These are phyloP conservation scores for Trichonephila inaurata DNA, from an alignment of 1,140 invertebrate genomes.

Conservation along the genomic window DNA sequence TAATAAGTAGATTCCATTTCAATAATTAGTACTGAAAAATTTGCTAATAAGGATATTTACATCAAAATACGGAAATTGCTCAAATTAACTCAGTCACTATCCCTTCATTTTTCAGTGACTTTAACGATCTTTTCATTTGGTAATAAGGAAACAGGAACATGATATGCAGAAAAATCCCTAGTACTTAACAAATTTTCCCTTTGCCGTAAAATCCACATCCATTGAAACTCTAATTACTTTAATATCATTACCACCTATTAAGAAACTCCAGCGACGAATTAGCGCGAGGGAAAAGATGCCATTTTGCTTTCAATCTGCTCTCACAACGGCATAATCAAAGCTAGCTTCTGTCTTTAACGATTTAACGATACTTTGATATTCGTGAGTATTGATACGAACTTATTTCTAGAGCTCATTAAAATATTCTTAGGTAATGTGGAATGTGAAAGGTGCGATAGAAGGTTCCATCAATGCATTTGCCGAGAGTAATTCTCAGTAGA, in stretches of 20 bases:
- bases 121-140: not conserved
- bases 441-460: not conserved
- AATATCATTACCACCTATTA: not conserved
- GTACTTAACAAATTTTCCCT: not conserved
- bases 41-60: not conserved
- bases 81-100: not conserved
- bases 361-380: not conserved
- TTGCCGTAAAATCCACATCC: not conserved
- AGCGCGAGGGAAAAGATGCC: not conserved
- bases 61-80: not conserved
- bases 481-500: not conserved
- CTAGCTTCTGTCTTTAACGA: not conserved
- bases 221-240: not conserved
- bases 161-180: not conserved
- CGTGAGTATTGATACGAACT: not conserved
- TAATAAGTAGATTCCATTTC: not conserved
- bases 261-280: not conserved
- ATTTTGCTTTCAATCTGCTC: not conserved
- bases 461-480: not conserved
- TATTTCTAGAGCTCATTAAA: not conserved
- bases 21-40: not conserved
- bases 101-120: not conserved
- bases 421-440: not conserved
- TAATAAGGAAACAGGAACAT: not conserved
- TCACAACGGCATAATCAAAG: not conserved